Conservation (phyloP, 2,797 vertebrate species). For the Arrhamphus sclerolepis region DNA sequence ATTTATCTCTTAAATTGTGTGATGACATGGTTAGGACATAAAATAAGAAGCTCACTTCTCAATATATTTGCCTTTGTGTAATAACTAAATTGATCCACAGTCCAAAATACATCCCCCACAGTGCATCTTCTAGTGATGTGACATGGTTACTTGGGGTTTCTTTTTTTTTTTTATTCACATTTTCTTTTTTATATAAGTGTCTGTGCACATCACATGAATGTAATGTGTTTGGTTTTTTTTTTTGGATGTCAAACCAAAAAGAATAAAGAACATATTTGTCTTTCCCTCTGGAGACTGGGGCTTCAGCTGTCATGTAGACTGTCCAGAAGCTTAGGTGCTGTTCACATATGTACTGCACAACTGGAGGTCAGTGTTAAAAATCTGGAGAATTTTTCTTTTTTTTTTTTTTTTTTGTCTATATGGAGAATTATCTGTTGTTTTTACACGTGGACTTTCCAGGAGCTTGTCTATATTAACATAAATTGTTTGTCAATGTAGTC, state of each 20-base stretch:
- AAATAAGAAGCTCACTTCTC: conserved; percentile 12
- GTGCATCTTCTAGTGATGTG: conserved; percentile 1
- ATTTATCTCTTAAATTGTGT: conserved; percentile 50
- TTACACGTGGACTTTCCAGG: too few species aligned
- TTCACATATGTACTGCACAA: too few species aligned
- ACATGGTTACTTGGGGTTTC: background rate
- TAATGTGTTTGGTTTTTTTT: background rate
- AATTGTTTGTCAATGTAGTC: too few species aligned
- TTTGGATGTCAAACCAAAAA: background rate
- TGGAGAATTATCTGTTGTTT: too few species aligned
- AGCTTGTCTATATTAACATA: too few species aligned
- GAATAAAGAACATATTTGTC: too few species aligned
- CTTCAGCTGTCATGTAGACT: background rate
- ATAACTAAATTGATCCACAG: conserved; percentile 3
- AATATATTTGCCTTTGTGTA: conserved; percentile 16
- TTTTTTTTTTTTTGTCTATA: too few species aligned
- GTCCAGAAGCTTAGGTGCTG: too few species aligned
- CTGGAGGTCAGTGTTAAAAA: too few species aligned
- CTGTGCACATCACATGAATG: background rate
- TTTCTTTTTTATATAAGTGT: background rate
- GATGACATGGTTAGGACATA: conserved; percentile 47
- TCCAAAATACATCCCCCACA: conserved; percentile 1
- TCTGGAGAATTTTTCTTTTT: too few species aligned
- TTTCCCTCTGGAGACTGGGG: background rate
- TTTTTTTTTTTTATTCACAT: background rate